Evolutionary conservation across 2,797 vertebrate species (phyloP).

Genomic region (Malurus splendens): DNA sequence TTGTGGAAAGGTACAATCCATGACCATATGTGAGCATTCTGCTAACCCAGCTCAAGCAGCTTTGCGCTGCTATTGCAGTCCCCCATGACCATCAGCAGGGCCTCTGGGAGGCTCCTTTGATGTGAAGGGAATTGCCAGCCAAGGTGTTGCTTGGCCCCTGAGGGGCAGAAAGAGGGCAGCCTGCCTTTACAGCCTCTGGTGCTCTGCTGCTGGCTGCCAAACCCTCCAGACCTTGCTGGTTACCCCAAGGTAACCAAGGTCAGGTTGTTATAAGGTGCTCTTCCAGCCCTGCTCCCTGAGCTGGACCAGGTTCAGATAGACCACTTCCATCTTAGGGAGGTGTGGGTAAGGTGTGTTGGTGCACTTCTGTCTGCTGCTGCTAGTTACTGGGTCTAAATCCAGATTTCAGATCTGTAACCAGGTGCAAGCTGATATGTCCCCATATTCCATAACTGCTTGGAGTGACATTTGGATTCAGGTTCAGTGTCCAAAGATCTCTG

Average conservation of each 20-base stretch:
- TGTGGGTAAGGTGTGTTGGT: not conserved
- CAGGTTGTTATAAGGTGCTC: not conserved
- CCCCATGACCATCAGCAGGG: not conserved
- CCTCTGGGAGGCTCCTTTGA: not conserved
- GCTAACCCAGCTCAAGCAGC: not conserved
- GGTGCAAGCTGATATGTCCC: not conserved
- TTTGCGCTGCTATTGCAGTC: not conserved
- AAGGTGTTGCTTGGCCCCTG: not conserved
- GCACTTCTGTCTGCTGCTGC: not conserved
- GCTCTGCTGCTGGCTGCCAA: not conserved
- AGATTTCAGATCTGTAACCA: not conserved
- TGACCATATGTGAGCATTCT: not conserved
- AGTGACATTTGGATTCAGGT: not conserved
- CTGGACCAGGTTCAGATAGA: not conserved
- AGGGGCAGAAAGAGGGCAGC: not conserved
- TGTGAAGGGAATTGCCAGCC: not conserved
- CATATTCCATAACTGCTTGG: not conserved
- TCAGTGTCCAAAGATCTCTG: not conserved
- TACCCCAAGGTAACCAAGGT: not conserved
- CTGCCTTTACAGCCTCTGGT: rapidly evolving
- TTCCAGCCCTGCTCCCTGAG: not conserved
- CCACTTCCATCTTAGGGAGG: not conserved
- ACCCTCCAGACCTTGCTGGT: not conserved
- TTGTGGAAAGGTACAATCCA: conserved; percentile 40
- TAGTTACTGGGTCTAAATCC: not conserved